phyloP scores from a whole-genome alignment of 2,113 vertebrate species.

The Uropsilus gracilis region DNA sequence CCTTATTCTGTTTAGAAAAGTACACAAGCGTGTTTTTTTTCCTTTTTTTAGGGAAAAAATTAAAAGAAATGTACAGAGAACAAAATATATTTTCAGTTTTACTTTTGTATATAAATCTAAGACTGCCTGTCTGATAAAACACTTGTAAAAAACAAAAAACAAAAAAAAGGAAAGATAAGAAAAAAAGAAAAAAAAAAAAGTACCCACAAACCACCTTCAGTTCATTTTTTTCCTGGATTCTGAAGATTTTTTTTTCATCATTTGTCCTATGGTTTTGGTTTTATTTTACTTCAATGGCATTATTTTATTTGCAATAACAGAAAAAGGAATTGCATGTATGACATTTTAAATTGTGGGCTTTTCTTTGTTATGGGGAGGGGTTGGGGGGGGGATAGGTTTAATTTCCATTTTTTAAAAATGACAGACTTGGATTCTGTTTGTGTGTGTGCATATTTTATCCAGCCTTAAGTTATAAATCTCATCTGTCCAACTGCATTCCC shows the following conservation, averaged over 20 bases:
- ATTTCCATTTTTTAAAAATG: slow-evolving; percentile 76
- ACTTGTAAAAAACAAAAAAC: slow-evolving; percentile 62
- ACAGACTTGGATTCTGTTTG: slow-evolving; percentile 81
- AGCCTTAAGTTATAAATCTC: slow-evolving; percentile 88
- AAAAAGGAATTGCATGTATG: slow-evolving; percentile 82
- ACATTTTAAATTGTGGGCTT: slow-evolving; percentile 83
- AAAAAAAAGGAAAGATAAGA: slow-evolving; percentile 39
- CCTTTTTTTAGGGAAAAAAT: slow-evolving; percentile 85
- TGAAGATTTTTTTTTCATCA: slow-evolving; percentile 94
- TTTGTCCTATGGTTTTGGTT: slow-evolving; percentile 88
- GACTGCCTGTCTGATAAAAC: slow-evolving; percentile 93
- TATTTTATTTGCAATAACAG: slow-evolving; percentile 86
- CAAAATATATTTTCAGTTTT: slow-evolving; percentile 99
- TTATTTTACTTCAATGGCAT: slow-evolving; percentile 89
- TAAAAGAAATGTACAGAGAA: slow-evolving; percentile 97
- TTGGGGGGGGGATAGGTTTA: slow-evolving; percentile 63
- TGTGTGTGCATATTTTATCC: slow-evolving; percentile 85
- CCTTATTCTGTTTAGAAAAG: slow-evolving; percentile 85
- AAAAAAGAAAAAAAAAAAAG: slow-evolving; percentile 66
- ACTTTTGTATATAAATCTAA: slow-evolving; percentile 99
- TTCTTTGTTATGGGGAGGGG: slow-evolving; percentile 80
- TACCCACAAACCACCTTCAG: slow-evolving; percentile 89
- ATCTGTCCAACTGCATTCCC: slow-evolving; percentile 88
- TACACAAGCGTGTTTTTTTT: slow-evolving; percentile 82
- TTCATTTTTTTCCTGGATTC: slow-evolving; percentile 94